Conservation (phyloP, 2,113 vertebrate genomes). For the Amphilophus citrinellus region DNA sequence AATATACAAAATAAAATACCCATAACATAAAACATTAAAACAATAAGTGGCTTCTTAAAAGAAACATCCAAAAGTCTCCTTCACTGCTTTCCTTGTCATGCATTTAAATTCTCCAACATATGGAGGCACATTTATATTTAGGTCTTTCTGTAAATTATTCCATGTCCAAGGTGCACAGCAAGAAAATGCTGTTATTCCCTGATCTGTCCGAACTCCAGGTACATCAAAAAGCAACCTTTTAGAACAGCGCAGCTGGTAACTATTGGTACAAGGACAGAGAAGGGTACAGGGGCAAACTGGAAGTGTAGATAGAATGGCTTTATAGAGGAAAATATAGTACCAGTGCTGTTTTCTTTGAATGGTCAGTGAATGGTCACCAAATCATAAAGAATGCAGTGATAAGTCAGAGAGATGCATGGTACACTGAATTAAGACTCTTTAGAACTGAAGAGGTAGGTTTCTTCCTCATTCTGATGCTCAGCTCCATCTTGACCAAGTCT, state of each 20-base stretch:
- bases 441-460: too few relatives aligned
- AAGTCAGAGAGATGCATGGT: too few relatives aligned
- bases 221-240: background rate
- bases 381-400: too few relatives aligned
- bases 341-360: too few relatives aligned
- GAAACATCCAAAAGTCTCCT: background rate
- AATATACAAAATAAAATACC: background rate
- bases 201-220: background rate
- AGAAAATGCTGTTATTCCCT: background rate
- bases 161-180: background rate
- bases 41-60: background rate
- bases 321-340: background rate
- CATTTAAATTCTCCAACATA: background rate
- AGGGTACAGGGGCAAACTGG: background rate
- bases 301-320: background rate
- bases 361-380: too few relatives aligned
- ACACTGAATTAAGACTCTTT: too few relatives aligned
- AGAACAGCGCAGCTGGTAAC: accelerated
- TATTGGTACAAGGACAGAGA: background rate
- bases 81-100: background rate
- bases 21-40: background rate
- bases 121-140: background rate
- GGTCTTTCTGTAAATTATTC: too few relatives aligned
- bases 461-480: too few relatives aligned
- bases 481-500: too few relatives aligned